Conservation (phyloP, 2,113 vertebrate genomes). For the Oenanthe oenanthe region DNA sequence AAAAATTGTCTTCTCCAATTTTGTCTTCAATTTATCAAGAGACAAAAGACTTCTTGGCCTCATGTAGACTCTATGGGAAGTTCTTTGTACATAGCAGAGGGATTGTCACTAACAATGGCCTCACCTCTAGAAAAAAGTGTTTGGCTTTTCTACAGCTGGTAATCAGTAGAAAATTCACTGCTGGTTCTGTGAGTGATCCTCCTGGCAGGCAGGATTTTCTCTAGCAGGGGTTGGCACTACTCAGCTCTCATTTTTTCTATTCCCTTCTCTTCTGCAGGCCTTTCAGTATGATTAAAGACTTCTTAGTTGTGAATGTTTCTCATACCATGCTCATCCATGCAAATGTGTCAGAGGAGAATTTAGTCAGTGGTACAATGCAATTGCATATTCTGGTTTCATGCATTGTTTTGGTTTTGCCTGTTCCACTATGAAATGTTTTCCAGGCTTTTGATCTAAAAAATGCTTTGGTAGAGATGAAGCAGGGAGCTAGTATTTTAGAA, state of each 20-base stretch:
- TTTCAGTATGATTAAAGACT: neutral
- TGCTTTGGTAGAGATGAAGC: neutral
- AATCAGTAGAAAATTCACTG: fast-evolving
- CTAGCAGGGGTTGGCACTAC: neutral
- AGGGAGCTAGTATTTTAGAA: neutral
- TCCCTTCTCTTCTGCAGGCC: neutral
- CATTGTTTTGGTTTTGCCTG: neutral
- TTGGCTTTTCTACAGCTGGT: fast-evolving
- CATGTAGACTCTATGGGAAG: neutral
- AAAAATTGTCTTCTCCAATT: fast-evolving
- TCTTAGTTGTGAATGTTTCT: neutral
- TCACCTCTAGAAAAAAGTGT: fast-evolving
- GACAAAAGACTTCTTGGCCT: neutral
- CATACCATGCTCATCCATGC: neutral
- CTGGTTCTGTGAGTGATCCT: neutral
- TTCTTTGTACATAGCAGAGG: fast-evolving
- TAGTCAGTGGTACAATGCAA: neutral
- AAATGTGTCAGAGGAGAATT: neutral
- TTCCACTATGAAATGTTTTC: neutral
- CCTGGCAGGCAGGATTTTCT: fast-evolving
- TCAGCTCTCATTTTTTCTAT: neutral
- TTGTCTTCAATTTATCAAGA: neutral
- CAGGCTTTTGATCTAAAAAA: neutral
- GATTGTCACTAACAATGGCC: neutral
- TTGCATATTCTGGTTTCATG: neutral